Conservation (phyloP, 2,113 vertebrate species). For the Cyrtonyx montezumae region DNA sequence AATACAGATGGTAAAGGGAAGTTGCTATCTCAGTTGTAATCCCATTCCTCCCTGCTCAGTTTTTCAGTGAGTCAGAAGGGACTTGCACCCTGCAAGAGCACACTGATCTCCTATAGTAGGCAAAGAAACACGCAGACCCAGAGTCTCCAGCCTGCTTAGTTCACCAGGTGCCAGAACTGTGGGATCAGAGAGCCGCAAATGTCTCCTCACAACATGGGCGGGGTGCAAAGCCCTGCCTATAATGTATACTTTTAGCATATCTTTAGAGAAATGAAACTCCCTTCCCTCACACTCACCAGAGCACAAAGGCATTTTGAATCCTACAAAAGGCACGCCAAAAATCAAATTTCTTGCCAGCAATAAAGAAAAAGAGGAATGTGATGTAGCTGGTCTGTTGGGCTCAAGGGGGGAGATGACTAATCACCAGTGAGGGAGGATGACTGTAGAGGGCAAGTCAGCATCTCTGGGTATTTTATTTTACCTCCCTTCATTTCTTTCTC, state of each 20-base stretch:
- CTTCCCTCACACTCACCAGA: slow-evolving; percentile 5
- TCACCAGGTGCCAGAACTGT: background rate
- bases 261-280: slow-evolving; percentile 27
- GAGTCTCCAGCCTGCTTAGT: background rate
- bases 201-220: background rate
- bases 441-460: slow-evolving; percentile 53
- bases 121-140: background rate
- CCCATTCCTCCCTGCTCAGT: background rate
- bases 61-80: background rate
- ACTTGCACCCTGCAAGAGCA: background rate
- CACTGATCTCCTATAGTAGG: background rate
- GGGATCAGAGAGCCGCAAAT: slow-evolving; percentile 2
- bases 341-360: slow-evolving; percentile 13
- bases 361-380: slow-evolving; percentile 50
- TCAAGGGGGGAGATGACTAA: slow-evolving; percentile 29
- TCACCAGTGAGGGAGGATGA: slow-evolving; percentile 45
- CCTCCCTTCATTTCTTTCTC: slow-evolving; percentile 7
- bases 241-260: background rate
- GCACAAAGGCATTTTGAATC: slow-evolving; percentile 46
- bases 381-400: slow-evolving; percentile 18
- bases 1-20: background rate
- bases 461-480: slow-evolving; percentile 48
- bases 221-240: background rate
- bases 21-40: background rate
- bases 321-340: slow-evolving; percentile 45